Evolutionary conservation across 2,888 invertebrate genomes (phyloP).

Genomic region (Lymantria monacha): DNA sequence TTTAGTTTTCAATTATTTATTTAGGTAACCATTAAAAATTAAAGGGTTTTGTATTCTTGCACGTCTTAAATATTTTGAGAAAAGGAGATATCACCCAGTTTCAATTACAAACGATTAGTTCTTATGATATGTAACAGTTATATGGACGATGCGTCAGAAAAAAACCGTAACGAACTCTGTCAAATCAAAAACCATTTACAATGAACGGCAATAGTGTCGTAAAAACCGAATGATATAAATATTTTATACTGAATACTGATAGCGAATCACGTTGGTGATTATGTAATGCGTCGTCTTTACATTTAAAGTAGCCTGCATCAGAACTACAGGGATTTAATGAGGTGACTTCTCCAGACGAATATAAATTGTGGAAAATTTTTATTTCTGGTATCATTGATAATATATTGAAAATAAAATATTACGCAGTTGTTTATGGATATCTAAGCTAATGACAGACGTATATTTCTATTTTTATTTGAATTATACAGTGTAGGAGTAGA

Average conservation of each 20-base stretch:
- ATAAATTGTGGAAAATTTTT: slow-evolving; percentile 77
- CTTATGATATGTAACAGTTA: neutral
- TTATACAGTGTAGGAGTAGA: too few relatives aligned
- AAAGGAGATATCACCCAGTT: too few relatives aligned
- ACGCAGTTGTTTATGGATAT: neutral
- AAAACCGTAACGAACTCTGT: slow-evolving; percentile 25
- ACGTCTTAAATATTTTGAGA: too few relatives aligned
- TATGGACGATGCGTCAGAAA: neutral
- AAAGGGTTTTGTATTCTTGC: too few relatives aligned
- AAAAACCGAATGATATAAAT: slow-evolving; percentile 69
- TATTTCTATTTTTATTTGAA: too few relatives aligned
- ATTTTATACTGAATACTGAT: slow-evolving; percentile 75
- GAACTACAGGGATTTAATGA: slow-evolving; percentile 66
- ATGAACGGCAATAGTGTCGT: slow-evolving; percentile 53
- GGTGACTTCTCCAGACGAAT: slow-evolving; percentile 74
- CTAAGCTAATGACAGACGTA: too few relatives aligned
- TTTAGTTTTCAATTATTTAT: too few relatives aligned
- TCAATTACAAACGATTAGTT: neutral
- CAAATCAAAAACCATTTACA: slow-evolving; percentile 52
- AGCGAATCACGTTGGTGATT: slow-evolving; percentile 76
- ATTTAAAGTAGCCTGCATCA: slow-evolving; percentile 78
- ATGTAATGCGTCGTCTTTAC: slow-evolving; percentile 76
- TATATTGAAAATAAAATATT: slow-evolving; percentile 29
- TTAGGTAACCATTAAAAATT: too few relatives aligned
- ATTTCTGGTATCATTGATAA: slow-evolving; percentile 58